Percentiles rank a stretch among this genome's conserved stretches.
phyloP scores from a whole-genome alignment of 2,888 invertebrate genomes.

The Lasioglossum leucozonium region DNA sequence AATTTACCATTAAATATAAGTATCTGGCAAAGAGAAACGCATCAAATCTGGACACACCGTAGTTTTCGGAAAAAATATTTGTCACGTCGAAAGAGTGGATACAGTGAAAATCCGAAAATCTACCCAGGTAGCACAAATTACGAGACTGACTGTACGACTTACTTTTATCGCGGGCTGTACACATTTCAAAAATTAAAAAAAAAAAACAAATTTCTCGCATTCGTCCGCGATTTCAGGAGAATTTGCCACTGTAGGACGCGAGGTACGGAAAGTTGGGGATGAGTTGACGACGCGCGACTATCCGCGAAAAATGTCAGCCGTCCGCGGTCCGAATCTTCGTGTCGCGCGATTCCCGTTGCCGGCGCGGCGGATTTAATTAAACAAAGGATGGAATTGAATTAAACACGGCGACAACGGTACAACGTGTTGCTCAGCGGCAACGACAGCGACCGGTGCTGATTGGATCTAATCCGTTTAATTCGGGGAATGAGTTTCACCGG shows the following conservation, averaged over 20 bases:
- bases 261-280: background rate
- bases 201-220: background rate
- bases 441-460: slow-evolving; percentile 75
- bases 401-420: slow-evolving; percentile 50
- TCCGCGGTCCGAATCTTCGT: background rate
- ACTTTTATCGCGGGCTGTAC: too few species aligned
- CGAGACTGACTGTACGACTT: too few species aligned
- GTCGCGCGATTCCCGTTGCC: background rate
- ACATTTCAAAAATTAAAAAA: background rate
- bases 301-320: slow-evolving; percentile 19
- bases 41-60: too few species aligned
- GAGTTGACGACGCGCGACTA: background rate
- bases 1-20: too few species aligned
- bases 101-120: too few species aligned
- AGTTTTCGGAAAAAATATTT: too few species aligned
- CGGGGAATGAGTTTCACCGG: slow-evolving; percentile 82
- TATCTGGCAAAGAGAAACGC: too few species aligned
- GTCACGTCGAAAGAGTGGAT: too few species aligned
- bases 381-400: slow-evolving; percentile 63
- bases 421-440: slow-evolving; percentile 58
- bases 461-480: slow-evolving; percentile 83
- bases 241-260: background rate
- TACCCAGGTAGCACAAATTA: too few species aligned
- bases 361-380: slow-evolving; percentile 60
- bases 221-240: background rate